These are phyloP conservation scores for Trinectes maculatus DNA, from an alignment of 2,113 vertebrate species.

Conservation along the genomic window DNA sequence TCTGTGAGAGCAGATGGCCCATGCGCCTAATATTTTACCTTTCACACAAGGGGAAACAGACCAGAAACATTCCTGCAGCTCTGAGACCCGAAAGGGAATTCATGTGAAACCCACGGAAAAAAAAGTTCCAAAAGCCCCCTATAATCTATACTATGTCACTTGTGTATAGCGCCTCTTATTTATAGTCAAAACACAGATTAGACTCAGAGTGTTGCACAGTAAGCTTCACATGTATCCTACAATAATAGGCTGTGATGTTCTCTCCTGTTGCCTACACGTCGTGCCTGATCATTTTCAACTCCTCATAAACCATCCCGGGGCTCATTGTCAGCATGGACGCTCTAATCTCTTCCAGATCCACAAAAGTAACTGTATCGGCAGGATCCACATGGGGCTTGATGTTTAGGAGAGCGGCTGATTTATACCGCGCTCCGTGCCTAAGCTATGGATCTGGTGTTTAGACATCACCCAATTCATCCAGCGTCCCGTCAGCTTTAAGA, in stretches of 20 bases:
- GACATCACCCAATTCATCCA: slow-evolving; percentile 67
- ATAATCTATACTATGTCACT: too few species aligned
- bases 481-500: slow-evolving; percentile 34
- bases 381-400: slow-evolving; percentile 46
- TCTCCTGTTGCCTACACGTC: slow-evolving; percentile 17
- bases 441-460: slow-evolving; percentile 54
- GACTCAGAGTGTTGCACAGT: slow-evolving; percentile 29
- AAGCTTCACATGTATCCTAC: slow-evolving; percentile 38
- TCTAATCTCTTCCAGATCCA: slow-evolving; percentile 71
- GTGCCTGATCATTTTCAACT: slow-evolving; percentile 27
- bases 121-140: too few species aligned
- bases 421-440: slow-evolving; percentile 46
- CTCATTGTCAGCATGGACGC: slow-evolving; percentile 43
- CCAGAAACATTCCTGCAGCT: neutral
- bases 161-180: slow-evolving; percentile 29
- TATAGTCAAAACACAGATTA: slow-evolving; percentile 51
- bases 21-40: neutral
- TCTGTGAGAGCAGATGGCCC: slow-evolving; percentile 20
- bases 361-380: slow-evolving; percentile 50
- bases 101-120: too few species aligned
- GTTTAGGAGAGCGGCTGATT: slow-evolving; percentile 51
- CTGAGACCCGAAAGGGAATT: neutral
- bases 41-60: slow-evolving; percentile 9
- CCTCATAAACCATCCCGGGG: slow-evolving; percentile 47
- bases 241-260: slow-evolving; percentile 46